Evolutionary conservation across 2,797 vertebrate genomes (phyloP).

Genomic region (Melanotaenia pygmaea): DNA sequence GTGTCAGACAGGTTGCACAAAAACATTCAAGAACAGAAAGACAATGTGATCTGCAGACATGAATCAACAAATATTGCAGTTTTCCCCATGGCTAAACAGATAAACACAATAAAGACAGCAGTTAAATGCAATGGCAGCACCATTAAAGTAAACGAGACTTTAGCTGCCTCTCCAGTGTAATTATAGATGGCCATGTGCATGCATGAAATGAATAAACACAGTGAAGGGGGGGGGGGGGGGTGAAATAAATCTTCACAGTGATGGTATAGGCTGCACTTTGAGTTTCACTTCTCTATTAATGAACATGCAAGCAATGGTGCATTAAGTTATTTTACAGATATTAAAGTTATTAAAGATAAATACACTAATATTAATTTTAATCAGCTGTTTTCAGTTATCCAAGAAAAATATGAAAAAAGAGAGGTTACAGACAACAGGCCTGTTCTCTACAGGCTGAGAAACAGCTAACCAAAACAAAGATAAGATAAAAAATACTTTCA

Average conservation of each 20-base stretch:
- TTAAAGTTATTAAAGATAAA: neutral
- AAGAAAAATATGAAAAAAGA: neutral
- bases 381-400: neutral
- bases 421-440: neutral
- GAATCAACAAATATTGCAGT: conserved; percentile 50
- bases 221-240: conserved; percentile 30
- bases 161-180: conserved; percentile 50
- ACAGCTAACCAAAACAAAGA: neutral
- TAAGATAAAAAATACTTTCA: neutral
- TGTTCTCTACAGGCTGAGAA: neutral
- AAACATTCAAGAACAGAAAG: conserved; percentile 22
- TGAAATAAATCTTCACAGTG: conserved; percentile 18
- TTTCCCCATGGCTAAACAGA: conserved; percentile 53
- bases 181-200: conserved; percentile 36
- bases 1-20: conserved; percentile 26
- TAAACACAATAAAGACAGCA: conserved; percentile 55
- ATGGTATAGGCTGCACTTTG: neutral
- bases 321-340: neutral
- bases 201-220: conserved; percentile 56
- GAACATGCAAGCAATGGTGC: neutral
- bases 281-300: neutral
- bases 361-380: neutral
- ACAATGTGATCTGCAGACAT: conserved; percentile 55
- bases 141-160: conserved; percentile 55
- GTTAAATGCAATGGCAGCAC: conserved; percentile 49